Conservation (phyloP, 2,113 vertebrate species). For the Amblyopsis rosae region DNA sequence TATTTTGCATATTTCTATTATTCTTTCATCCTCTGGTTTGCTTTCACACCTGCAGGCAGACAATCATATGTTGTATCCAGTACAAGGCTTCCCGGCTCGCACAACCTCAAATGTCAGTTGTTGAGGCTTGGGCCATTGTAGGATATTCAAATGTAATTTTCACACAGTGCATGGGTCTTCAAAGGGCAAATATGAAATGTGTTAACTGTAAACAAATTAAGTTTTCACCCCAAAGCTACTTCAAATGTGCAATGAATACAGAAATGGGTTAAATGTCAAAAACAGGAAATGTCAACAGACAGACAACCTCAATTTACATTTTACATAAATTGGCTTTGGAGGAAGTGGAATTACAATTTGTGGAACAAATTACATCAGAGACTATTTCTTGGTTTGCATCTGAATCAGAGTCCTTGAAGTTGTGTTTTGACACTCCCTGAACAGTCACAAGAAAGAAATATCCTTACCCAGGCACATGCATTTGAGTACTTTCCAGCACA, state of each 20-base stretch:
- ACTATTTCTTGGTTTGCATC: too few relatives aligned
- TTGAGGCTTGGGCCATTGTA: neutral
- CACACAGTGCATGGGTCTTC: constrained; percentile 48
- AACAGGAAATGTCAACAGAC: constrained; percentile 14
- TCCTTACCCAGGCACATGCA: too few relatives aligned
- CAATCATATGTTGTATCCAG: constrained; percentile 51
- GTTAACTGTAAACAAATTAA: constrained; percentile 35
- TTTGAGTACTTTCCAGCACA: neutral
- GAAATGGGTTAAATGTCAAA: constrained; percentile 32
- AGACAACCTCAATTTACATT: constrained; percentile 12
- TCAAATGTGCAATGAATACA: neutral
- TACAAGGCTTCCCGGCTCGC: constrained; percentile 46
- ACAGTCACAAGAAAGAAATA: too few relatives aligned
- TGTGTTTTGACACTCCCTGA: too few relatives aligned
- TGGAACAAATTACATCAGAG: neutral
- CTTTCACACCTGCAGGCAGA: constrained; percentile 35
- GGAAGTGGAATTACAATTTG: neutral
- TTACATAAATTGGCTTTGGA: neutral
- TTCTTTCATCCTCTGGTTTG: constrained; percentile 29
- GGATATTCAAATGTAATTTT: constrained; percentile 59
- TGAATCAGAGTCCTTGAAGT: too few relatives aligned
- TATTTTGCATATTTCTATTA: constrained; percentile 52
- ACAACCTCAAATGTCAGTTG: constrained; percentile 55
- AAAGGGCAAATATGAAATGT: constrained; percentile 66
- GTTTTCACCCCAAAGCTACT: constrained; percentile 32